Conservation (phyloP, 2,113 vertebrate genomes). For the Vulpes ferrilata region DNA sequence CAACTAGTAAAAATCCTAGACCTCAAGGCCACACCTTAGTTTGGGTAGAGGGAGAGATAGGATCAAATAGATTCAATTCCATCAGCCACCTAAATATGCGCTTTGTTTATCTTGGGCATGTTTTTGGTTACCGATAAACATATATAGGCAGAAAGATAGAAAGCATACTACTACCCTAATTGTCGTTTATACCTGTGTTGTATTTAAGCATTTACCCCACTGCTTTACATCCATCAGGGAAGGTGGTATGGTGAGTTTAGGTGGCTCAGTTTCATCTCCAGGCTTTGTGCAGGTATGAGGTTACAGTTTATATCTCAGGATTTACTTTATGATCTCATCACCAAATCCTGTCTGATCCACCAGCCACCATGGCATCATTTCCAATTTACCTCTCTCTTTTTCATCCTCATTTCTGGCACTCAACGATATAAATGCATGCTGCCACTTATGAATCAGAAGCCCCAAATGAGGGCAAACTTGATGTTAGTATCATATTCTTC, state of each 20-base stretch:
- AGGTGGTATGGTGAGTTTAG: background rate
- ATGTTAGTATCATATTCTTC: too few relatives aligned
- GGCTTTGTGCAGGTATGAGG: too few relatives aligned
- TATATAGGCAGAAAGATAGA: background rate
- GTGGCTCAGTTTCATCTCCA: background rate
- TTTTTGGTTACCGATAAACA: background rate
- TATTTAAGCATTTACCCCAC: background rate
- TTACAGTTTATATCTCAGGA: background rate
- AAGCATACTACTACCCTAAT: background rate
- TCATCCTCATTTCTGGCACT: background rate
- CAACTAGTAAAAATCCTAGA: background rate
- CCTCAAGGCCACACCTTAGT: background rate
- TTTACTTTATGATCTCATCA: background rate
- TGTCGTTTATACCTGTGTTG: background rate
- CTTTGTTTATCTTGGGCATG: background rate
- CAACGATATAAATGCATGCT: background rate
- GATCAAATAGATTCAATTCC: background rate
- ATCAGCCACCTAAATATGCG: background rate
- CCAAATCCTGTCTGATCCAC: background rate
- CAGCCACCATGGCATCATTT: background rate
- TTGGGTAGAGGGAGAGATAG: background rate
- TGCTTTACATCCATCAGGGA: background rate
- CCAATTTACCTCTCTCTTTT: background rate
- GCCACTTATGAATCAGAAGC: background rate
- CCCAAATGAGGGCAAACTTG: background rate